Evolutionary conservation across 1,140 invertebrate species (phyloP), one percentile per base, ranked within the genome.

Genomic region (Conus betulinus): DNA sequence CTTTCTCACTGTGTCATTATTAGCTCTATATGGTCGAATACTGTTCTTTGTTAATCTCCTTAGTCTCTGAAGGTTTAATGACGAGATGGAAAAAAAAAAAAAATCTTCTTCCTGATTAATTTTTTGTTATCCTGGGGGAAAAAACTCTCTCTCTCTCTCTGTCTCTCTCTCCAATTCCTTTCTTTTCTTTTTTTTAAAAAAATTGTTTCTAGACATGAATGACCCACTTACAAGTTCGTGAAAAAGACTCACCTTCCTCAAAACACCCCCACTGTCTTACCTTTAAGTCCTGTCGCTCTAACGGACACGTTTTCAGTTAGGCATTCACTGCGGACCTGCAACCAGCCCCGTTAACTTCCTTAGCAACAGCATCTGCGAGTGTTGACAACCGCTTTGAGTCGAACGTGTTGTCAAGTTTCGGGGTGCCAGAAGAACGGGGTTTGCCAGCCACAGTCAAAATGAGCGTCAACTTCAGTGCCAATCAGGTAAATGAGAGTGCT

Each of bases 401-500:
- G 71, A 39, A 25, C n/a, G 52, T 57, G 13, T 53, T n/a, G 52
- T n/a, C 15, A 8, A 60, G n/a, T 55, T 53, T 55, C 11, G 5
- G 57, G 57, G 3, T 15, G 57, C 8, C 0, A 5, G 20, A 6
- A 3, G 78, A 11, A 15, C n/a, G n/a, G 82, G 39, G 39, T 39
- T 39, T 39, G 39, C 10, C 23, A 84, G 57, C 55, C 8, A 39
- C 39, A 39, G 11, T 13, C 87, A 92, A 55, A 8, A 93, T 93
- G 92, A 87, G 91, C 67, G 84, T 93, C 25, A 92, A 92, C 89
- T 93, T 92, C 84, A 91, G 90, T 88, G 92, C 92, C 85, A 91
- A 93, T 81, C 92, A 93, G 91, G 92, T 92, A 85, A 85, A 90
- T 39, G 39, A 39, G 3, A 39, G 39, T 39, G 39, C 39, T 3